Conservation (phyloP, 1,140 invertebrate genomes). For the Chelonus insularis region DNA sequence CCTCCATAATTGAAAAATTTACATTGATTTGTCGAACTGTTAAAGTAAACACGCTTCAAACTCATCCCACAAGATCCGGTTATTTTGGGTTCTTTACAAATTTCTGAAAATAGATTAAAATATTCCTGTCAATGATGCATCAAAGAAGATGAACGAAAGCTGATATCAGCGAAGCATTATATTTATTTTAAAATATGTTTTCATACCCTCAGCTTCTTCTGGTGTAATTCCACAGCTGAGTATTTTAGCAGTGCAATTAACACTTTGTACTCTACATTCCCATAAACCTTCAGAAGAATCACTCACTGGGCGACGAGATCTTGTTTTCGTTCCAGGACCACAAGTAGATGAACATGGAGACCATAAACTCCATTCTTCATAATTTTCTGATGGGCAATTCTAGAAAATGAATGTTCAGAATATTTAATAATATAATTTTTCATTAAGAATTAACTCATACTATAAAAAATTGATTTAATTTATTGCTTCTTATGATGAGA, state of each 20-base stretch:
- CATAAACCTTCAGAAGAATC: slow-evolving; percentile 46
- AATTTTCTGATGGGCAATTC: slow-evolving; percentile 48
- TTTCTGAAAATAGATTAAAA: slow-evolving; percentile 53
- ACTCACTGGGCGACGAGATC: slow-evolving; percentile 62
- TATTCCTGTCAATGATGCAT: no score
- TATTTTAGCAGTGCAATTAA: slow-evolving; percentile 57
- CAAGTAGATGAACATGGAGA: slow-evolving; percentile 70
- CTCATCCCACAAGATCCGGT: slow-evolving; percentile 55
- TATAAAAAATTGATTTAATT: no score
- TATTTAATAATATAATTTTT: neutral
- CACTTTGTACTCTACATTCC: slow-evolving; percentile 47
- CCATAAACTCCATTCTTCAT: slow-evolving; percentile 69
- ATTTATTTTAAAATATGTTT: no score
- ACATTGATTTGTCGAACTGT: slow-evolving; percentile 67
- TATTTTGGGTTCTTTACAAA: slow-evolving; percentile 64
- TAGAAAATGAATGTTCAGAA: slow-evolving; percentile 25
- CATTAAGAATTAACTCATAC: no score
- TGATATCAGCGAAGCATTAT: no score
- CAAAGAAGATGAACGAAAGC: no score
- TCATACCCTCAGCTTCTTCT: slow-evolving; percentile 54
- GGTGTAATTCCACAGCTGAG: slow-evolving; percentile 60
- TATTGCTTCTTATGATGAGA: neutral
- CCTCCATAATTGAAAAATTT: slow-evolving; percentile 75
- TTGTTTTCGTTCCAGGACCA: slow-evolving; percentile 65
- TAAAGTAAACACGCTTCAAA: slow-evolving; percentile 76